Base-by-base conservation (phyloP, 2,113 vertebrate species). In the Otolemur garnettii region DNA sequence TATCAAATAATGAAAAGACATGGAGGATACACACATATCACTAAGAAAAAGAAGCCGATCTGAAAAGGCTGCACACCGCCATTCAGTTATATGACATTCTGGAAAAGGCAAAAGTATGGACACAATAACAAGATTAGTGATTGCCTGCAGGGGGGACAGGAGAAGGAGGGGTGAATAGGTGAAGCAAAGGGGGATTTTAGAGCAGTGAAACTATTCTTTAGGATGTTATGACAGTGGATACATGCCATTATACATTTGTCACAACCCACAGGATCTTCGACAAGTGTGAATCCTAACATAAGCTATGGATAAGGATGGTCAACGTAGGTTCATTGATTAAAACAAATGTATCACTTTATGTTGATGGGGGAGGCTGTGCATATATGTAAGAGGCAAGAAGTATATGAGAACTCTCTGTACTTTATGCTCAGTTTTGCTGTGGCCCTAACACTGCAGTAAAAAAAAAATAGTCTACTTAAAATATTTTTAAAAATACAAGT, bases 381-480 rank as follows among this genome's bases (percentile, higher is more conserved):
- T 19, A 6, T 14, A 21, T 12, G 11, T 5, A 17, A 12, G 15
- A 6, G 22, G 12, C 14, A 17, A 45, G 30, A 24, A 3, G 4
- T 19, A 45, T 11, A 55, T 30, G 13, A 13, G 4, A 66, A 66
- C 30, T 57, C 14, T 68, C 42, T 87, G 50, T 75, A 18, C 7
- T 64, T 60, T 93, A n/a, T 72, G n/a, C 4, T 78, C 42, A 91
- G 22, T 93, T 87, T 91, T 93, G 9, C 24, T 69, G 30, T 77
- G 28, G 35, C 55, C 14, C 30, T 77, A 82, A 24, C 74, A 66
- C 10, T 87, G 4, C 21, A 60, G 5, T 83, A 21, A 78, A 77
- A 87, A 33, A 84, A 30, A 55, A 68, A 83, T 57, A 81, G 30
- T 87, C 24, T 45, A 28, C 45, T 87, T 95, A 26, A 86, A 68